Conservation (phyloP, 2,797 vertebrate species). For the Coendou prehensilis region DNA sequence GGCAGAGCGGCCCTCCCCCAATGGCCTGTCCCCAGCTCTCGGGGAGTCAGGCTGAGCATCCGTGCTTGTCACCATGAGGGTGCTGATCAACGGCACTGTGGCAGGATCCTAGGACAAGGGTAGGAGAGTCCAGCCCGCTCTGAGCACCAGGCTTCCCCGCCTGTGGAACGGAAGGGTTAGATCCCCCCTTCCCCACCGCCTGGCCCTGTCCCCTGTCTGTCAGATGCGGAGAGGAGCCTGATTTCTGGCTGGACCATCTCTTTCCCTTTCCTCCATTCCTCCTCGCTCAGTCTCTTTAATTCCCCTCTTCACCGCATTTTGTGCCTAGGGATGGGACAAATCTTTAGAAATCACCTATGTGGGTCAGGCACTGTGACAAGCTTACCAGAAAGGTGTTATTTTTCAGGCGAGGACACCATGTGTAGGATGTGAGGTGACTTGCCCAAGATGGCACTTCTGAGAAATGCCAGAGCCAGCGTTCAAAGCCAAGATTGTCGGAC, state of each 20-base stretch:
- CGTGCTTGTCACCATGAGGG: not conserved
- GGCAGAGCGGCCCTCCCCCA: not conserved
- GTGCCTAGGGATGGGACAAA: not conserved
- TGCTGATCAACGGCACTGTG: not conserved
- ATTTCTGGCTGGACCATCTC: not conserved
- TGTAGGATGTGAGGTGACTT: not conserved
- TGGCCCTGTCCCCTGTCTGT: not conserved
- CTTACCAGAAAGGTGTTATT: not conserved
- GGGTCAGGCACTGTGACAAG: not conserved
- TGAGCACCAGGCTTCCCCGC: not conserved
- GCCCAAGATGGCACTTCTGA: not conserved
- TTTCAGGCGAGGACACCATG: slow-evolving; percentile 3
- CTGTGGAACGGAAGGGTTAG: slow-evolving; percentile 30
- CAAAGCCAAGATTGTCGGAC: not conserved
- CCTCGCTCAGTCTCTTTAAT: not conserved
- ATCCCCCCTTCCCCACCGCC: not conserved
- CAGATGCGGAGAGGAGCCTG: not conserved
- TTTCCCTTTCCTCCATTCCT: not conserved
- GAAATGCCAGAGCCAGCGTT: not conserved
- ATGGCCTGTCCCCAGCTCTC: not conserved
- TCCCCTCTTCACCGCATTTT: not conserved
- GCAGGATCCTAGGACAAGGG: not conserved
- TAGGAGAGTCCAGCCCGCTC: not conserved
- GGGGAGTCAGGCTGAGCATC: not conserved
- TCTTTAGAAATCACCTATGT: not conserved